These are phyloP conservation scores for Spongilla lacustris DNA, from an alignment of 37 sponge, comb jelly and placozoan species.

Conservation along the genomic window DNA sequence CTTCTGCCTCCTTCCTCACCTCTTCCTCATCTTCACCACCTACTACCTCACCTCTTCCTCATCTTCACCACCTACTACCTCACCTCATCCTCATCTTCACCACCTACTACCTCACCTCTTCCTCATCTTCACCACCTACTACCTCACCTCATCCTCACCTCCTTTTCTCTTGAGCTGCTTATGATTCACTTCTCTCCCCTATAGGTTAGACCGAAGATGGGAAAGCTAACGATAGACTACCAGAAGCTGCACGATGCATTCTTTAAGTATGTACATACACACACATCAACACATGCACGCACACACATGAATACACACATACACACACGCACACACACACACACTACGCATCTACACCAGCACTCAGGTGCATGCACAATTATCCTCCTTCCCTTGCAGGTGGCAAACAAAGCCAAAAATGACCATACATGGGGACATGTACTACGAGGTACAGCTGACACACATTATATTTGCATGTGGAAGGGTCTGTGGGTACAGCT, in stretches of 20 bases:
- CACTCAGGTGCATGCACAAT: background rate
- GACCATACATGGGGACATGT: constrained; percentile 94
- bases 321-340: constrained; percentile 8
- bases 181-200: too few species aligned
- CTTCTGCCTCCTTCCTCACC: background rate
- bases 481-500: too few species aligned
- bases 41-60: too few species aligned
- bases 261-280: constrained; percentile 67
- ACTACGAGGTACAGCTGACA: constrained; percentile 77
- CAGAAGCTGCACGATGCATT: constrained; percentile 99
- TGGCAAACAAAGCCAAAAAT: constrained; percentile 98
- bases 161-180: too few species aligned
- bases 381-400: constrained; percentile 32
- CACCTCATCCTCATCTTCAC: too few species aligned
- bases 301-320: background rate
- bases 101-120: too few species aligned
- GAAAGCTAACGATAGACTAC: constrained; percentile 97
- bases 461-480: background rate
- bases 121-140: too few species aligned
- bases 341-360: background rate
- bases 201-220: constrained; percentile 89
- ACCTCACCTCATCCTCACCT: too few species aligned
- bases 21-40: background rate
- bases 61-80: too few species aligned
- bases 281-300: constrained; percentile 13